Evolutionary conservation across 2,797 vertebrate genomes (phyloP), one percentile per base, ranked within the genome.

Genomic region (Hydrolagus colliei): DNA sequence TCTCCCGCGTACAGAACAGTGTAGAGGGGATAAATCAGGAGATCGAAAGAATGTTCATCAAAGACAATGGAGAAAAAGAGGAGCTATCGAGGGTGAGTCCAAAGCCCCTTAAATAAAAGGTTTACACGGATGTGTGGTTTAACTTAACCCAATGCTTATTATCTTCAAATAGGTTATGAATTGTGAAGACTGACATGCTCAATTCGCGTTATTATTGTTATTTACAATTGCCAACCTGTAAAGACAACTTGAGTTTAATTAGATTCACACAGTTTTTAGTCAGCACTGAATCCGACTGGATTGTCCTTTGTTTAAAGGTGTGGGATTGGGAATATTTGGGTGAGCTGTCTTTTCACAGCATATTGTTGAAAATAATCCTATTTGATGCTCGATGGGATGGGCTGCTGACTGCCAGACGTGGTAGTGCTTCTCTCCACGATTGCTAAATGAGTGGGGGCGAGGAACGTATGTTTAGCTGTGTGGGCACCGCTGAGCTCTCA

Each of bases 1-100:
- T 95, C 89, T 96, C 94, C 90, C 94, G 96, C 91, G 95, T 96
- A 87, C 94, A 96, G 72, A 98, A 96, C 93, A 96, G 93, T 27
- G 96, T 96, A 87, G 97, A 98, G 92, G 96, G 96, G 89, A 97
- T 98, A 93, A 99, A 95, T 90, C 96, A 96, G 0, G 97, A 99
- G 92, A 92, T 99, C 88, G 97, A 99, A 89, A 98, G 95, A 89
- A 97, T 97, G 75, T 99, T 99, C 89, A 96, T 99, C 93, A 95
- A 95, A 90, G 95, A 98, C 86, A 94, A 91, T 88, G 95, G 93
- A 93, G 95, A 96, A 88, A 96, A 90, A 89, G 95, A 89, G 89
- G 96, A 95, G 89, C 92, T 95, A 88, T 92, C 92, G 35, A 98
- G 95, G 91, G 93, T 92, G 92, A 90, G 88, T 65, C 20, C 16